Percentiles rank a stretch among this genome's conserved stretches.
Evolutionary conservation across 2,113 vertebrate species (phyloP).

Genomic region (Rhea americana): DNA sequence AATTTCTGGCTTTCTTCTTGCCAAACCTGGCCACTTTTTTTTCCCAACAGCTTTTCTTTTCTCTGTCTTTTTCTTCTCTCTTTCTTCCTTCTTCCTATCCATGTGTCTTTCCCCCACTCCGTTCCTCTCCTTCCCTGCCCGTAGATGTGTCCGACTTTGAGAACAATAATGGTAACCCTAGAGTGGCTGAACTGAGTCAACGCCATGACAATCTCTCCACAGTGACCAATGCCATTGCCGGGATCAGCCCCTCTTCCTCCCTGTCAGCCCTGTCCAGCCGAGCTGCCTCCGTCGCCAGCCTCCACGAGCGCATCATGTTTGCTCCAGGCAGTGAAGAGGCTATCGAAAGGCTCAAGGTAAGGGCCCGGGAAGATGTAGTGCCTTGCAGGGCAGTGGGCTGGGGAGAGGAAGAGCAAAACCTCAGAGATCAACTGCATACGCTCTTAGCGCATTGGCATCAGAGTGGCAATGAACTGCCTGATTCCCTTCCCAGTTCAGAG

Average conservation of each 20-base stretch:
- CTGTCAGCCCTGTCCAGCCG: conserved; percentile 93
- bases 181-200: conserved; percentile 80
- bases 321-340: conserved; percentile 95
- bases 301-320: conserved; percentile 96
- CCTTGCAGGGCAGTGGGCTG: not conserved
- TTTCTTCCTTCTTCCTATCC: conserved; percentile 61
- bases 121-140: conserved; percentile 49
- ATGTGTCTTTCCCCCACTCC: conserved; percentile 40
- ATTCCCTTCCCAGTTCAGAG: too few species aligned
- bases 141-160: conserved; percentile 86
- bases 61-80: conserved; percentile 72
- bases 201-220: conserved; percentile 93
- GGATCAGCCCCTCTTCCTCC: conserved; percentile 95
- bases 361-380: not conserved
- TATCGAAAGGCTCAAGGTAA: conserved; percentile 95
- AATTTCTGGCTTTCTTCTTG: conserved; percentile 57
- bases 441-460: too few species aligned
- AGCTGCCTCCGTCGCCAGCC: conserved; percentile 90
- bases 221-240: conserved; percentile 97
- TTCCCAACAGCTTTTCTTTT: conserved; percentile 69
- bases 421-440: too few species aligned
- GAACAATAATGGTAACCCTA: conserved; percentile 84
- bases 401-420: too few species aligned
- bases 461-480: too few species aligned
- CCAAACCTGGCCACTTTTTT: conserved; percentile 38